phyloP scores from a whole-genome alignment of 2,888 invertebrate genomes.

The Xanthostigma xanthostigma region DNA sequence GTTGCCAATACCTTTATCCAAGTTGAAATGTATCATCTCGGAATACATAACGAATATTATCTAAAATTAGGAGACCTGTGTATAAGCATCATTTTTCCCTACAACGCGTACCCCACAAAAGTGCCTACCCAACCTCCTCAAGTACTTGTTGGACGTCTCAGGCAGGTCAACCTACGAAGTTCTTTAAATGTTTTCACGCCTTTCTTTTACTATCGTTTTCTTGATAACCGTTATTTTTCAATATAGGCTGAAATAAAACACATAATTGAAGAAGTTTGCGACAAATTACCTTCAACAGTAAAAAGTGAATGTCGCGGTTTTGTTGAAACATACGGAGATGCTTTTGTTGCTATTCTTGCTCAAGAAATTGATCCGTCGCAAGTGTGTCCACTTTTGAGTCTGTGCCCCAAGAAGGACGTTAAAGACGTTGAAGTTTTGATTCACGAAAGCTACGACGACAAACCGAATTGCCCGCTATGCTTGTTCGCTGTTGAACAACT shows the following conservation, averaged over 20 bases:
- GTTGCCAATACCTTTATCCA: too few species aligned
- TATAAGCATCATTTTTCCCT: too few species aligned
- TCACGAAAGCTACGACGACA: slow-evolving; percentile 33
- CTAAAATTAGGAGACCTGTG: too few species aligned
- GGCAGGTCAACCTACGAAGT: background rate
- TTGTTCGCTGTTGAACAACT: slow-evolving; percentile 66
- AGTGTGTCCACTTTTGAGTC: slow-evolving; percentile 56
- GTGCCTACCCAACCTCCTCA: too few species aligned
- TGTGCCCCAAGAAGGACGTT: slow-evolving; percentile 44
- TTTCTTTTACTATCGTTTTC: background rate
- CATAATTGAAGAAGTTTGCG: slow-evolving; percentile 53
- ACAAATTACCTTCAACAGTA: slow-evolving; percentile 44
- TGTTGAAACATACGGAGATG: slow-evolving; percentile 63
- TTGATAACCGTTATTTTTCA: slow-evolving; percentile 12
- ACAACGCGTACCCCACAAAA: too few species aligned
- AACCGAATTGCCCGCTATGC: slow-evolving; percentile 68
- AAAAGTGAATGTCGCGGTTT: slow-evolving; percentile 55
- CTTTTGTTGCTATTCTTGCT: slow-evolving; percentile 59
- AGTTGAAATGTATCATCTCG: too few species aligned
- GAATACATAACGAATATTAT: too few species aligned
- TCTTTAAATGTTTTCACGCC: background rate
- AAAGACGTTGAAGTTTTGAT: slow-evolving; percentile 38
- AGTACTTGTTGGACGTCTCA: too few species aligned
- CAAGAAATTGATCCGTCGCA: slow-evolving; percentile 63
- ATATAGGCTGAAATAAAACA: slow-evolving; percentile 49